A percentile compares a stretch with the other conserved stretches of the same genome.
Conservation (phyloP, 23 tunicate genomes). For the Trididemnum nubilum region DNA sequence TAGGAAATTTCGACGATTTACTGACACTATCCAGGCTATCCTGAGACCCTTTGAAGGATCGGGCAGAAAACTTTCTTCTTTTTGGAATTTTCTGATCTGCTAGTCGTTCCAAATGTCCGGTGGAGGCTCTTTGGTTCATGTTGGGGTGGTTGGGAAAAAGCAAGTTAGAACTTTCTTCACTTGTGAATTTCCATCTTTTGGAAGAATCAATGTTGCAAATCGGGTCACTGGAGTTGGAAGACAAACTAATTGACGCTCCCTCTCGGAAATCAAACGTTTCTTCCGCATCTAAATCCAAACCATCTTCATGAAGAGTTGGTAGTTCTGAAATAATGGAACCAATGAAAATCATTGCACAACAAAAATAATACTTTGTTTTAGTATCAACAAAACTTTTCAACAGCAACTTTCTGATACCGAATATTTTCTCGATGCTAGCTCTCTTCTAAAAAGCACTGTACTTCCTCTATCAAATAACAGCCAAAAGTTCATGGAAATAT, state of each 20-base stretch:
- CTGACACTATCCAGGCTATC: conserved; percentile 11
- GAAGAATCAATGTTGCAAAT: neutral
- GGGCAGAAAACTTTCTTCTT: neutral
- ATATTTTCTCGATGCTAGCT: no score
- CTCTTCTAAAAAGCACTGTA: no score
- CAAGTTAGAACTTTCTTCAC: neutral
- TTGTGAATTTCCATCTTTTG: neutral
- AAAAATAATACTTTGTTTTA: no score
- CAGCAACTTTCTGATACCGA: no score
- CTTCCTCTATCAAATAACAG: no score
- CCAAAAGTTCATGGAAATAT: no score
- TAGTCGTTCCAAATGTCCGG: neutral
- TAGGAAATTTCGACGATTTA: neutral
- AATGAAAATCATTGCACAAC: no score
- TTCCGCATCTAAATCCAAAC: neutral
- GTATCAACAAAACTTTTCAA: no score
- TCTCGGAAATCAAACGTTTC: neutral
- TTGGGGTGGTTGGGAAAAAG: neutral
- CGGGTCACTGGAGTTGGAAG: neutral
- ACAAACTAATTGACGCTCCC: neutral
- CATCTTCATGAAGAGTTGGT: conserved; percentile 21
- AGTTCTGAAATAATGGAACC: conserved; percentile 19
- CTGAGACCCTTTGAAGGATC: conserved; percentile 2
- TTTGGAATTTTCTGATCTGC: neutral
- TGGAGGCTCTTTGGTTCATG: neutral